Evolutionary conservation across 1,140 invertebrate species (phyloP), one percentile per base, ranked within the genome.

Genomic region (Zaprionus capensis): DNA sequence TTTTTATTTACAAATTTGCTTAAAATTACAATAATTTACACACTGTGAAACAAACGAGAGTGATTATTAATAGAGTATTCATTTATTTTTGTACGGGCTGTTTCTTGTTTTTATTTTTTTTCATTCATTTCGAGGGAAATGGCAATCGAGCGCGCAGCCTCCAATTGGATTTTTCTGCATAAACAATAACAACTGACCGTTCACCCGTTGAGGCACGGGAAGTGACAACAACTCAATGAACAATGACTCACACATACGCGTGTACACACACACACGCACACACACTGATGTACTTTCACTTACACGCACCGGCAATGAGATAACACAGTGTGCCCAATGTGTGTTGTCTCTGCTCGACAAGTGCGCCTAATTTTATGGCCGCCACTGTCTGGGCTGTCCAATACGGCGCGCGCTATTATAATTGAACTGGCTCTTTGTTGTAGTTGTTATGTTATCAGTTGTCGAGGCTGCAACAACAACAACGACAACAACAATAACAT

Each of bases 151-250:
- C 59, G 36, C 38, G 28, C 65, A 78, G 51, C 76, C 46, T 66
- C 72, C 53, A 76, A 64, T 55, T 75, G 53, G 59, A 72, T 46
- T 55, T 68, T 72, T 68, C 24, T 61, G 69, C 78, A 82, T 78
- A 64, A 81, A 82, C 82, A 85, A 86, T 81, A 78, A 78, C 79
- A 81, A 84, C 69, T 51, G 57, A 73, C 71, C 64, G 78, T 65
- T 71, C 76, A 79, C 56, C 26, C 55, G 36, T 57, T 71, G 22
- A 51, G 41, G 26, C 71, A 73, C 71, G 71, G 71, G 63, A 78
- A 68, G 59, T 71, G 69, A 65, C 31, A 53, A 26, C 31, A 38
- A 41, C 66, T 70, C 66, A 71, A 58, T 73, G 65, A 68, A 41
- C 44, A 70, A 71, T 72, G 69, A 76, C 34, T 76, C 69, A 76